Percentiles rank a stretch among this genome's conserved stretches.
Evolutionary conservation across 1,140 invertebrate species (phyloP).

Genomic region (Drosophila jambulina): DNA sequence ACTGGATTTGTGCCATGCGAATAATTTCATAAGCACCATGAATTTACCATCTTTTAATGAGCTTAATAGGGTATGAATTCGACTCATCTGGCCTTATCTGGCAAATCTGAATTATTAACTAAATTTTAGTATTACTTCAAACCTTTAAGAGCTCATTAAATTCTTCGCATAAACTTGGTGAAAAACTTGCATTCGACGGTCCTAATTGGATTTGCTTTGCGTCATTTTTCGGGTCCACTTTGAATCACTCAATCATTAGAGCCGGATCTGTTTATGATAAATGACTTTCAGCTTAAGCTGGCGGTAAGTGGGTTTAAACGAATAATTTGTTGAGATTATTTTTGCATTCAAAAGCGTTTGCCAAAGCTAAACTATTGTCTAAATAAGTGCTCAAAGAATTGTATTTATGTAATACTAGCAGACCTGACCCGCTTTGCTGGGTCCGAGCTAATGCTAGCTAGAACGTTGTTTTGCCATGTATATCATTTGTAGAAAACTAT

Average conservation of each 20-base stretch:
- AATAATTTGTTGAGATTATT: slow-evolving; percentile 2
- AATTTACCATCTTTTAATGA: background rate
- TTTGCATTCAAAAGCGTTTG: background rate
- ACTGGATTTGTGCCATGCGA: background rate
- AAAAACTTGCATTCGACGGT: background rate
- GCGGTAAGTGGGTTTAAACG: slow-evolving; percentile 13
- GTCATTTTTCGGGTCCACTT: background rate
- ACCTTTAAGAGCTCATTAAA: background rate
- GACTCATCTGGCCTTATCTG: background rate
- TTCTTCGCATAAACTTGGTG: background rate
- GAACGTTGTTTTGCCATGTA: too few relatives aligned
- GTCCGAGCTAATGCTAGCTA: too few relatives aligned
- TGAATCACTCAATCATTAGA: background rate
- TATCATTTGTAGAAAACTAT: too few relatives aligned
- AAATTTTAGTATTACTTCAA: background rate
- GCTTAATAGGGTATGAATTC: background rate
- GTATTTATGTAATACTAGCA: too few relatives aligned
- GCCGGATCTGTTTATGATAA: slow-evolving; percentile 16
- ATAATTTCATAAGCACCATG: background rate
- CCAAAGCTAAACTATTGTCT: background rate
- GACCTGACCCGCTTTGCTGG: too few relatives aligned
- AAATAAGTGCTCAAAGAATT: background rate
- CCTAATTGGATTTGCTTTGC: background rate
- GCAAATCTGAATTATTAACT: background rate
- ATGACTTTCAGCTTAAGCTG: background rate